Base-by-base conservation (phyloP, 2,797 vertebrate species). In the Yasuhikotakia modesta region DNA sequence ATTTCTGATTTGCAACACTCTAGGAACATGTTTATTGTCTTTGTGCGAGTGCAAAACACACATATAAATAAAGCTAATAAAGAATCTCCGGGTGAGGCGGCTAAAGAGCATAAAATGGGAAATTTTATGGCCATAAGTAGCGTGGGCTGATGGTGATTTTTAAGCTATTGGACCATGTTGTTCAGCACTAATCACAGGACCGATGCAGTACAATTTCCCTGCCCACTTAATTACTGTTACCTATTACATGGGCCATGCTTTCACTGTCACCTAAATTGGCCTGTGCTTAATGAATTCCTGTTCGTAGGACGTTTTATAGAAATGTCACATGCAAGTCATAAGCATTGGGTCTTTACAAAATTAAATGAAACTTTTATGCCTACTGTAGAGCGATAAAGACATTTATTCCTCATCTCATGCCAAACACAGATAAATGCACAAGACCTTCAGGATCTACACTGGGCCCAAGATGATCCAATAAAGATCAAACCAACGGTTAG, bases 1-100 rank as follows among this genome's bases (percentile, higher is more conserved):
- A 95, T 96, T 95, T 96, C 94, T 94, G 94, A 96, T 96, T 96
- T 92, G 95, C 89, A 96, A 96, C 95, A 96, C 94, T 93, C 93
- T 92, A 90, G 91, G 93, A 92, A 94, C 91, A 92, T 92, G 91
- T 93, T 94, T 94, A 94, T 94, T 91, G 94, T 92, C 91, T 94
- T 95, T 95, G 94, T 95, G 89, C 89, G 90, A 87, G 90, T 87
- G 93, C 90, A 93, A 93, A 85, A 86, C 78, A 80, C 82, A 86
- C 92, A 92, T 92, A 93, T 92, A 95, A 95, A 95, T 94, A 94
- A 94, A 92, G 92, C 93, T 87, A 89, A 91, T 88, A 88, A 90
- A 91, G 81, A 92, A 92, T 92, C 90, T 92, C 86, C 89, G 91
- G 92, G 93, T 87, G 91, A 93, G 92, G 85, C 90, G 69, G 88